Evolutionary conservation across 2,888 invertebrate genomes (phyloP).

Genomic region (Eristalinus aeneus): DNA sequence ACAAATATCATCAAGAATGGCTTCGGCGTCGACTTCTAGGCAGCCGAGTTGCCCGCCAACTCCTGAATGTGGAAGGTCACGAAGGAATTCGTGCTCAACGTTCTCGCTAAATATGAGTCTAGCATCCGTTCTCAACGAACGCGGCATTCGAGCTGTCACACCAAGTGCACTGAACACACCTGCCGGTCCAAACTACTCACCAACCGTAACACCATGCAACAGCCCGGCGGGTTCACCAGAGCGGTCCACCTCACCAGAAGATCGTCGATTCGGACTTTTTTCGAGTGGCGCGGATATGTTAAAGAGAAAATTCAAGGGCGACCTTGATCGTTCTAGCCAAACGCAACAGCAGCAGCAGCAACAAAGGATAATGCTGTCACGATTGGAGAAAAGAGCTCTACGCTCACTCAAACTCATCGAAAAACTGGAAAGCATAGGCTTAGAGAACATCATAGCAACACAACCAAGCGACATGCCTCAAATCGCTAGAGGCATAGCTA

Average conservation of each 20-base stretch:
- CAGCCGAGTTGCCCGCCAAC: slow-evolving; percentile 81
- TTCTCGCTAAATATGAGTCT: slow-evolving; percentile 87
- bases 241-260: slow-evolving; percentile 80
- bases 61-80: slow-evolving; percentile 83
- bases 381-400: slow-evolving; percentile 80
- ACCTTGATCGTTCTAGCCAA: slow-evolving; percentile 78
- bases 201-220: slow-evolving; percentile 94
- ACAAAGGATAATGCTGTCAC: slow-evolving; percentile 78
- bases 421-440: slow-evolving; percentile 86
- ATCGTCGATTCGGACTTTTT: slow-evolving; percentile 82
- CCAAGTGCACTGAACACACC: slow-evolving; percentile 86
- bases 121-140: slow-evolving; percentile 89
- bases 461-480: slow-evolving; percentile 84
- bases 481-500: slow-evolving; percentile 81
- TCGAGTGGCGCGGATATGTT: slow-evolving; percentile 86
- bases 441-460: slow-evolving; percentile 85
- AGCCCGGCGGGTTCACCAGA: slow-evolving; percentile 87
- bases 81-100: slow-evolving; percentile 90
- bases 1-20: slow-evolving; percentile 86
- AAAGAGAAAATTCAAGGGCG: slow-evolving; percentile 84
- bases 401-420: slow-evolving; percentile 84
- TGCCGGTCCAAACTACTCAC: slow-evolving; percentile 85
- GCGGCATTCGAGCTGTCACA: slow-evolving; percentile 88
- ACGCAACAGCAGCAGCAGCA: slow-evolving; percentile 76
- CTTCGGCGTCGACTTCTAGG: slow-evolving; percentile 84